Evolutionary conservation across 2,888 invertebrate species (phyloP), one percentile per base, ranked within the genome.

Genomic region (Agapetus fuscipes): DNA sequence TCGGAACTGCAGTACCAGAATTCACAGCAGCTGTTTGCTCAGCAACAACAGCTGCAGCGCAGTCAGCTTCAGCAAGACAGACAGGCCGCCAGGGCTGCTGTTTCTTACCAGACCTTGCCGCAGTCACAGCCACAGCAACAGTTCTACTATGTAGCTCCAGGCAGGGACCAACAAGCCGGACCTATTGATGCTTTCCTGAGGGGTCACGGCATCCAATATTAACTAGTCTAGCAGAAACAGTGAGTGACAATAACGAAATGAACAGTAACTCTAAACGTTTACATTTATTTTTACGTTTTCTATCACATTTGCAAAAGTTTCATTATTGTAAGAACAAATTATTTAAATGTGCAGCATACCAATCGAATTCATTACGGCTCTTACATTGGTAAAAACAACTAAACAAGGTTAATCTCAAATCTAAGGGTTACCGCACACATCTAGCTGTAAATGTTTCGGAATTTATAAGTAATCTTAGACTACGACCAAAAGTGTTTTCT

Each of bases 131-230:
- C 58, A 47, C 56, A 63, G 48, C 58, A 66, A 26, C 72, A 74
- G 53, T 74, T 71, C 59, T 78, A 77, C 58, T 78, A 74, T 57
- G 66, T 76, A 20, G 73, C 76, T 20, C 75, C 74, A 1, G 62
- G 66, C 34, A 48, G 50, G 13, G 66, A 58, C 1, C 66, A 77
- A 41, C 37, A 38, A 29, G 67, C 74, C 26, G 82, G 84, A 4
- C 85, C 84, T 57, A 83, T 87, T 53, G 85, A 85, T 57, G 80
- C 83, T 39, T 87, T 85, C 64, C 72, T 87, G 45, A 72, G 84
- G 59, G 82, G 81, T 39, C 78, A 78, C 57, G 76, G 76, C 56
- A 74, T 78, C 53, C 74, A 76, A 56, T 75, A 72, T 59, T 77
- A 74, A 65, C 30, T 51, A 53, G 50, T 51, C 44, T 53, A 50